phyloP scores from a whole-genome alignment of 1,140 invertebrate genomes.

The Acromyrmex echinatior region DNA sequence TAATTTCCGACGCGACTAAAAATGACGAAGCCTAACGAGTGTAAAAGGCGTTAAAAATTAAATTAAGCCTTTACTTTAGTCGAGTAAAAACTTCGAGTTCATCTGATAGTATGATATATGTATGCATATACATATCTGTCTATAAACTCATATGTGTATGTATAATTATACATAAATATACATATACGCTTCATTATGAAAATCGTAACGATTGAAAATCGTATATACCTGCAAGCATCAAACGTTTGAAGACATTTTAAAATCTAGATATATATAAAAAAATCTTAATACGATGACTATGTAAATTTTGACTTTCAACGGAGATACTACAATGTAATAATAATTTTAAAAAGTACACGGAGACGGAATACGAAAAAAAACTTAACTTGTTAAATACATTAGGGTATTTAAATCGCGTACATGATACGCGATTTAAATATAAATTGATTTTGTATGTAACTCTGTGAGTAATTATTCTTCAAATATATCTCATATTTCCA shows the following conservation, averaged over 20 bases:
- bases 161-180: constrained; percentile 12
- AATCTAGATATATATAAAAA: constrained; percentile 6
- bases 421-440: constrained; percentile 24
- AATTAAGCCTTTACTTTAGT: constrained; percentile 63
- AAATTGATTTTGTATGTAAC: constrained; percentile 45
- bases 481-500: constrained; percentile 15
- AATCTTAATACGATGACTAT: neutral
- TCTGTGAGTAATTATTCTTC: constrained; percentile 10
- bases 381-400: constrained; percentile 16
- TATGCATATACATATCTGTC: neutral
- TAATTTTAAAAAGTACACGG: neutral
- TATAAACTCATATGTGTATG: neutral
- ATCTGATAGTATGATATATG: constrained; percentile 32
- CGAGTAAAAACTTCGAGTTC: constrained; percentile 45
- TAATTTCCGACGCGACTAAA: constrained; percentile 67
- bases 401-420: neutral
- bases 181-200: constrained; percentile 35
- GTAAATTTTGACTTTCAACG: constrained; percentile 44
- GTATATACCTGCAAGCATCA: constrained; percentile 33
- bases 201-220: constrained; percentile 44
- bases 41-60: constrained; percentile 51
- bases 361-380: neutral
- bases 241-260: constrained; percentile 7
- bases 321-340: constrained; percentile 14
- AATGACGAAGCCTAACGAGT: constrained; percentile 51